Conservation (phyloP, 2,797 vertebrate genomes). For the Microctenopoma steveboyesi region DNA sequence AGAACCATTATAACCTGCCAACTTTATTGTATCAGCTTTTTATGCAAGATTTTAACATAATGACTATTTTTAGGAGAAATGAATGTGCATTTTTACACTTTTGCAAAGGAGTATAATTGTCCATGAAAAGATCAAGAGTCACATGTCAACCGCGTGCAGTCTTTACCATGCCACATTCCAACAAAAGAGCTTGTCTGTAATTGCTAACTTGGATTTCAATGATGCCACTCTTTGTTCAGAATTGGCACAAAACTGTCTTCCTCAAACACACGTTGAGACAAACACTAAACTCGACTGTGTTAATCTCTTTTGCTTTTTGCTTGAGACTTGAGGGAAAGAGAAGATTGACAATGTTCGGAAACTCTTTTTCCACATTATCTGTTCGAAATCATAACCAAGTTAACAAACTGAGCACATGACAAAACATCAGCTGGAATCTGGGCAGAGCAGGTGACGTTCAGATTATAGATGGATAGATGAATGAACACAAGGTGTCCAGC, state of each 20-base stretch:
- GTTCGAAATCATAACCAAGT: slow-evolving; percentile 18
- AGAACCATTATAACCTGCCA: neutral
- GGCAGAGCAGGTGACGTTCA: slow-evolving; percentile 35
- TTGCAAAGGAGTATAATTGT: neutral
- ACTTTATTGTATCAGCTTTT: neutral
- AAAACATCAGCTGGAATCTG: slow-evolving; percentile 27
- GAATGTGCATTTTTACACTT: neutral
- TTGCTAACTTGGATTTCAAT: slow-evolving; percentile 14
- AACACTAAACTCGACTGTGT: neutral
- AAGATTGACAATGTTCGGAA: neutral
- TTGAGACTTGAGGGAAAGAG: neutral
- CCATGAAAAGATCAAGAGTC: slow-evolving; percentile 10
- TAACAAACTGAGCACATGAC: slow-evolving; percentile 42
- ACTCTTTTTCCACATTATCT: neutral
- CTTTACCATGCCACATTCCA: slow-evolving; percentile 1
- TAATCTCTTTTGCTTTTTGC: neutral
- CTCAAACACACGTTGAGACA: slow-evolving; percentile 17
- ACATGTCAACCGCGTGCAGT: slow-evolving; percentile 6
- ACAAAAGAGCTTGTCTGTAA: slow-evolving; percentile 28
- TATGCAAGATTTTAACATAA: neutral
- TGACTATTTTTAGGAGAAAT: neutral
- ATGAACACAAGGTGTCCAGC: slow-evolving; percentile 55
- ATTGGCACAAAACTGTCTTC: slow-evolving; percentile 4
- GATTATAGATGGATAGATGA: slow-evolving; percentile 46
- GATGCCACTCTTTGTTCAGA: slow-evolving; percentile 23